These are phyloP conservation scores for Drosophila hamatofila DNA, from an alignment of 2,888 invertebrate species.

Conservation along the genomic window DNA sequence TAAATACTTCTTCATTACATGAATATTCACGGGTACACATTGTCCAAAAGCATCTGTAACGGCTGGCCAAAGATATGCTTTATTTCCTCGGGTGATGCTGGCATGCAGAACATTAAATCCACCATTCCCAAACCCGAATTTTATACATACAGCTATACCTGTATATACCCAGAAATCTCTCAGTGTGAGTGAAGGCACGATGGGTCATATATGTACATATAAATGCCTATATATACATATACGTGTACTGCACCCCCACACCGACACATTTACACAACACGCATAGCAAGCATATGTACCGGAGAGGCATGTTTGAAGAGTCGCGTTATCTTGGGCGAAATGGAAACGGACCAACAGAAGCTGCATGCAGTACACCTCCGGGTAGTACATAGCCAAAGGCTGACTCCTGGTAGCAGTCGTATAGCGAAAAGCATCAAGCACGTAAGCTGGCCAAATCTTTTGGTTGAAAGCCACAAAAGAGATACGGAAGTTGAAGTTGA, in stretches of 20 bases:
- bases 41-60: conserved; percentile 27
- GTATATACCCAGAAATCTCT: conserved; percentile 44
- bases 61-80: conserved; percentile 50
- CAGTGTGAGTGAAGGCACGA: conserved; percentile 28
- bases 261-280: conserved; percentile 19
- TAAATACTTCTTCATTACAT: conserved; percentile 20
- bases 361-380: conserved; percentile 85
- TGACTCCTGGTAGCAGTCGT: conserved; percentile 85
- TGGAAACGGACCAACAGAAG: conserved; percentile 80
- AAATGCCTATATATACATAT: conserved; percentile 21
- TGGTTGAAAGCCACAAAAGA: conserved; percentile 82
- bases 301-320: conserved; percentile 69
- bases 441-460: conserved; percentile 84
- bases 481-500: conserved; percentile 84
- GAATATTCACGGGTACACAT: conserved; percentile 21
- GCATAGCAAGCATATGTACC: conserved; percentile 56
- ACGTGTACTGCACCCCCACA: conserved; percentile 24
- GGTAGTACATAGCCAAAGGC: conserved; percentile 86
- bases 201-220: conserved; percentile 24
- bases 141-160: conserved; percentile 44
- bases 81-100: conserved; percentile 77
- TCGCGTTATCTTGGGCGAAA: conserved; percentile 71
- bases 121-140: conserved; percentile 55
- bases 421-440: conserved; percentile 83
- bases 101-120: conserved; percentile 72